Evolutionary conservation across 1,140 invertebrate species (phyloP), one percentile per base, ranked within the genome.

Genomic region (Achatina immaculata): DNA sequence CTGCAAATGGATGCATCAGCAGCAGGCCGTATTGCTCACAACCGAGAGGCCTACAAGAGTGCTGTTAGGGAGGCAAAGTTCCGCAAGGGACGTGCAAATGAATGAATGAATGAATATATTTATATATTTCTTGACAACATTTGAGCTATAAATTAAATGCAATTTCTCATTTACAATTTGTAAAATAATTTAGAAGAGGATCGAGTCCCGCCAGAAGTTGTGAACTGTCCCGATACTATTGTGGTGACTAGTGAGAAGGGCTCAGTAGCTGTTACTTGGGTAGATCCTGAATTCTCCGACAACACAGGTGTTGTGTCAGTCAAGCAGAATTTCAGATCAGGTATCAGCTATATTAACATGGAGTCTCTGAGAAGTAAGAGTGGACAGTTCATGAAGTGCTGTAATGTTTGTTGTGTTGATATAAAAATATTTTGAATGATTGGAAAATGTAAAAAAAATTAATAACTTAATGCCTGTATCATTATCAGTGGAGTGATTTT

Each of bases 241-340:
- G 58, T 78, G 16, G 81, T 84, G 24, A 82, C 84, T 19, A 83
- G 76, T 68, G 45, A 40, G 16, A 75, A 69, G 3, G 77, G 72
- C 62, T 62, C 71, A n/a, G 77, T 84, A 24, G 71, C 69, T 11
- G 83, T 86, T 0, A 83, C 73, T 21, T 88, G 87, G 87, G 82
- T 82, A 43, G 86, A 86, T 16, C 87, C 87, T 0, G 45, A 42
- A 4, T 88, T 88, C 58, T 66, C 76, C 14, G 87, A 88, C 66
- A 82, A 88, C 65, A 62, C 83, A 19, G 85, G 82, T 24, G 78
- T 88, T 21, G 75, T 84, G 0, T 69, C 80, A 43, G 71, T 87
- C 0, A 65, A 82, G 66, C 83, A 88, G 76, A 85, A 85, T 21
- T 84, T 85, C 43, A 77, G 85, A 84, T 76, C 87, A 85, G 86